These are phyloP conservation scores for Apomyelois bistriatella DNA, from an alignment of 2,888 invertebrate species.

Conservation along the genomic window DNA sequence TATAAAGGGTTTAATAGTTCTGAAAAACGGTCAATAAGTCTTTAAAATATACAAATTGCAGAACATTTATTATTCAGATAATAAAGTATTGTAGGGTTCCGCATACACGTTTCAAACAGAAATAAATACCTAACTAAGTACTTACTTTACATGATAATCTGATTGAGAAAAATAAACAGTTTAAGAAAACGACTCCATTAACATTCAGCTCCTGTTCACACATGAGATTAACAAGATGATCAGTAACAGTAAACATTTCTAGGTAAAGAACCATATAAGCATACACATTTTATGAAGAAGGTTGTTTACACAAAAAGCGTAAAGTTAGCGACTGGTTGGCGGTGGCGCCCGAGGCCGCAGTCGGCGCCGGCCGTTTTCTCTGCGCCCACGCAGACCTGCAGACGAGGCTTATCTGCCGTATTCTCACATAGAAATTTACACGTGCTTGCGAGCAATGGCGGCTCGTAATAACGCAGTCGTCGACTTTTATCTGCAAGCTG, in stretches of 20 bases:
- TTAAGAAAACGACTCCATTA: neutral
- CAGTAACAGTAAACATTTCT: slow-evolving; percentile 13
- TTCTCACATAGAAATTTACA: slow-evolving; percentile 77
- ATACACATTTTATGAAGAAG: slow-evolving; percentile 28
- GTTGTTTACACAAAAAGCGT: slow-evolving; percentile 41
- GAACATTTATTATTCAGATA: slow-evolving; percentile 29
- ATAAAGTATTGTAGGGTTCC: slow-evolving; percentile 1
- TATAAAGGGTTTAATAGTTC: slow-evolving; percentile 43
- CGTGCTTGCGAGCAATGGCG: slow-evolving; percentile 66
- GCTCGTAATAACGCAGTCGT: slow-evolving; percentile 66
- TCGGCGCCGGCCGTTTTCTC: slow-evolving; percentile 55
- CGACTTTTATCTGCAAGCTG: slow-evolving; percentile 66
- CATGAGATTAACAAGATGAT: neutral
- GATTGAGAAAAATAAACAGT: neutral
- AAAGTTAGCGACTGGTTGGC: slow-evolving; percentile 35
- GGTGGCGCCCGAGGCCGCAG: slow-evolving; percentile 40
- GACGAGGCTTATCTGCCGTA: slow-evolving; percentile 57
- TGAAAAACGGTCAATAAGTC: slow-evolving; percentile 32
- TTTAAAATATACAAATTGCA: slow-evolving; percentile 38
- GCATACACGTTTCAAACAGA: neutral
- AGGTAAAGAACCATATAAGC: slow-evolving; percentile 36
- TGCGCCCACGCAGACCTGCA: slow-evolving; percentile 52
- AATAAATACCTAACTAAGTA: neutral
- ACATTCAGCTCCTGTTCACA: neutral
- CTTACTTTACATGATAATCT: neutral